Evolutionary conservation across 2,797 vertebrate species (phyloP), one percentile per base, ranked within the genome.

Genomic region (Denticeps clupeoides): DNA sequence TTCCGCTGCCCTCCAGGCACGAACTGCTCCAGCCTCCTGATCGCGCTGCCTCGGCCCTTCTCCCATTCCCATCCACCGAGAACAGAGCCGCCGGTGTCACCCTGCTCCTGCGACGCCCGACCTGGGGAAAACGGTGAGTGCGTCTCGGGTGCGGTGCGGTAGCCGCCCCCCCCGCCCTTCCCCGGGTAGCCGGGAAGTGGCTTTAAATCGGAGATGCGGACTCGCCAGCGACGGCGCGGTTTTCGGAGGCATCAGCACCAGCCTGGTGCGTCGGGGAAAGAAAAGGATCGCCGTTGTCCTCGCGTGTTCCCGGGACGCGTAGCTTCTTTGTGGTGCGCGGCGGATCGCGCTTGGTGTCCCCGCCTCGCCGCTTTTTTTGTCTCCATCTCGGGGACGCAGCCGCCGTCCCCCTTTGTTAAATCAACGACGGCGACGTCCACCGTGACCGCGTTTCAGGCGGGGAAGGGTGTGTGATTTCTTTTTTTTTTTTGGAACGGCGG

Each of bases 51-150:
- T n/a, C n/a, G n/a, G n/a, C n/a, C n/a, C n/a, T n/a, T n/a, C n/a
- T n/a, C n/a, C n/a, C n/a, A n/a, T n/a, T 42, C 58, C 60, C 58
- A 58, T 53, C 58, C 50, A 55, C 35, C 31, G 54, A 47, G 45
- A 46, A 48, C 5, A 21, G 10, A 38, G 18, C 38, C 10, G 21
- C 35, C 16, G 38, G 35, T 38, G 35, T 38, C 35, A 38, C 35
- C 18, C 32, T 8, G 18, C 38, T 10, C 35, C 35, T 10, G 9
- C 38, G 19, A 38, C 38, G 7, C 16, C 35, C 38, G 35, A 35
- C 38, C 38, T 18, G 16, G 38, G 35, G 18, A 21, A 21, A 38
- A 38, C 16, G 35, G 35, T 38, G 35, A 38, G 35, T 38, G 9
- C 28, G 2, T 10, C 28, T 21, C 16, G n/a, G n/a, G n/a, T n/a